Base-by-base conservation (phyloP, 2,113 vertebrate species). In the Sebastes fasciatus region DNA sequence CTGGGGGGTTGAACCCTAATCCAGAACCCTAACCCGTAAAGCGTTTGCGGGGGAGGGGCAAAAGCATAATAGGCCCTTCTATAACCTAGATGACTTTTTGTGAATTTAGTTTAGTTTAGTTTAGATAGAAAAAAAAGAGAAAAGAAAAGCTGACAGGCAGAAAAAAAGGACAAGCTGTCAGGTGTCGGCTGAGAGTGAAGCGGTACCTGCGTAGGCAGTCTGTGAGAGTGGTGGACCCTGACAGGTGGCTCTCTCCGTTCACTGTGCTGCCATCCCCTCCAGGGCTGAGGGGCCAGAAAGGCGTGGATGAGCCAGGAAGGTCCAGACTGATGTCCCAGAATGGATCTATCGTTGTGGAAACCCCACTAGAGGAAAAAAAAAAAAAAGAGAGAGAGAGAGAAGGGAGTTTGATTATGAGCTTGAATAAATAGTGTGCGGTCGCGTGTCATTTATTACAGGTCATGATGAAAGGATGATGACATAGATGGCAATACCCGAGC, bases 271-370 rank as follows among this genome's bases (percentile, higher is more conserved):
- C 96, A 45, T 99, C 98, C 2, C 97, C 97, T 69, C 98, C 98
- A 0, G 98, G 98, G 74, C 98, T 99, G 86, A 99, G 96, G 0
- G 98, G 98, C 98, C 98, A 99, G 96, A 99, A 99, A 0, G 97
- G 98, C 4, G 97, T 99, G 51, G 98, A 99, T 1, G 98, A 99
- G 85, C 98, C 98, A 0, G 98, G 98, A 82, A 99, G 95, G 90
- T 99, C 98, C 92, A 99, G 92, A 84, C 98, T 99, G 94, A 99
- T 99, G 95, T 99, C 98, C 98, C 98, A 99, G 88, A 99, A 99
- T 0, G 98, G 98, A 90, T 99, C 98, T 96, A 99, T 99, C 14
- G 98, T 99, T 4, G 98, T 99, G 83, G 98, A 99, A 90, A 99
- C 98, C 6, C 98, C 98, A 16, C 98, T 99, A 8, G 12, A 68